Conservation (phyloP, 2,888 invertebrate species). For the Synergus gifuensis region DNA sequence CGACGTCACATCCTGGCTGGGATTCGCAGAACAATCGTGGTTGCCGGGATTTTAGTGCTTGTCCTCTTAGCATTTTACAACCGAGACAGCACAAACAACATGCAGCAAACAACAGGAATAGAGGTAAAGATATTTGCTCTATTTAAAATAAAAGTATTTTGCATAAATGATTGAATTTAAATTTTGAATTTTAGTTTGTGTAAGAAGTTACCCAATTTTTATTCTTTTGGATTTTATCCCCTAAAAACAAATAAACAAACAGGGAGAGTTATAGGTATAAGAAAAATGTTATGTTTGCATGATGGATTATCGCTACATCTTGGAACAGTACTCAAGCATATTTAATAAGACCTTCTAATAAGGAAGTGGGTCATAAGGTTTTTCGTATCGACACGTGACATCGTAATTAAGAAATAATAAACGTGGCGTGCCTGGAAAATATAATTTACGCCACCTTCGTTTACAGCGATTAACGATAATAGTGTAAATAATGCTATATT, state of each 20-base stretch:
- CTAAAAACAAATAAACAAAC: background rate
- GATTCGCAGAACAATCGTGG: constrained; percentile 71
- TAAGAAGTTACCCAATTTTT: too few relatives aligned
- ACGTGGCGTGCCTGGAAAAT: background rate
- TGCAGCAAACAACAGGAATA: constrained; percentile 64
- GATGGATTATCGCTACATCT: background rate
- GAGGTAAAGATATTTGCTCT: constrained; percentile 61
- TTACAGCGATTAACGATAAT: background rate
- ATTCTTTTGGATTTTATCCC: too few relatives aligned
- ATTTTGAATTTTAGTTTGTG: background rate
- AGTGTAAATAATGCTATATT: background rate
- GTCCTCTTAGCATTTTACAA: constrained; percentile 71
- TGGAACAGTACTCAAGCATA: background rate
- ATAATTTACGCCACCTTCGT: background rate
- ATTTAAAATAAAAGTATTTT: background rate
- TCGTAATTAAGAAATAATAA: constrained; percentile 26
- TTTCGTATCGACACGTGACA: constrained; percentile 26
- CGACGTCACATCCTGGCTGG: constrained; percentile 74
- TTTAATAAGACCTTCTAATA: constrained; percentile 11
- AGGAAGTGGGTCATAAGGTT: constrained; percentile 23
- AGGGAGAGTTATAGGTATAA: background rate
- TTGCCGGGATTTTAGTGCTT: constrained; percentile 71
- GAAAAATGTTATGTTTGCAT: background rate
- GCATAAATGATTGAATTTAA: background rate
- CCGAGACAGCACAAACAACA: constrained; percentile 69